A percentile compares a stretch with the other conserved stretches of the same genome.
Conservation (phyloP, 2,888 invertebrate species). For the Hirtodrosophila trivittata region DNA sequence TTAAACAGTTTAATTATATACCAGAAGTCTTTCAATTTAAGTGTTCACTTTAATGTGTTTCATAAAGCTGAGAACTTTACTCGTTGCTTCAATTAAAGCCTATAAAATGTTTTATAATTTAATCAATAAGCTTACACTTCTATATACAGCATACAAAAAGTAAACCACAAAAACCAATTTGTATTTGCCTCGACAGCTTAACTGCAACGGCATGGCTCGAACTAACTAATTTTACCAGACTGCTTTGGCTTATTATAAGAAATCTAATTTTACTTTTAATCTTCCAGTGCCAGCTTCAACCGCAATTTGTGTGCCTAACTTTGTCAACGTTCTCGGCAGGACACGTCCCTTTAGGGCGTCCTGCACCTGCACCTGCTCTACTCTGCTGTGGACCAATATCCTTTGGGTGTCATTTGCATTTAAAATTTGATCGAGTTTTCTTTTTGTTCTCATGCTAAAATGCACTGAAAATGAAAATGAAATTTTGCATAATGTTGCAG, state of each 20-base stretch:
- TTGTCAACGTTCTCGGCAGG: slow-evolving; percentile 29
- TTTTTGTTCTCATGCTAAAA: slow-evolving; percentile 42
- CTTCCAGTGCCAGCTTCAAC: slow-evolving; percentile 31
- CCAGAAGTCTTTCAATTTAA: background rate
- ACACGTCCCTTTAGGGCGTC: background rate
- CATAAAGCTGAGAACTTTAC: too few species aligned
- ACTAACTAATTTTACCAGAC: slow-evolving; percentile 37
- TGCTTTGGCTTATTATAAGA: slow-evolving; percentile 51
- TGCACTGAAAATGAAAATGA: slow-evolving; percentile 38
- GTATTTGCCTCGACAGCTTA: too few species aligned
- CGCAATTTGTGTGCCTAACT: slow-evolving; percentile 49
- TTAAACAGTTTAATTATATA: slow-evolving; percentile 15
- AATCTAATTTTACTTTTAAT: slow-evolving; percentile 69
- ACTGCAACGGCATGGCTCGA: too few species aligned
- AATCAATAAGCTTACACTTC: background rate
- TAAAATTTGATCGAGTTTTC: slow-evolving; percentile 49
- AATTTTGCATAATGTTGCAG: slow-evolving; percentile 50
- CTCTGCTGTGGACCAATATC: slow-evolving; percentile 1
- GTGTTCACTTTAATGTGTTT: background rate
- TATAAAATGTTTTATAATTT: background rate
- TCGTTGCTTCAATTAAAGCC: background rate
- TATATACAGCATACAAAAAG: background rate
- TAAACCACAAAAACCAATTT: too few species aligned
- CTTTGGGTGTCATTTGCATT: slow-evolving; percentile 70
- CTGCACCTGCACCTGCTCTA: background rate